phyloP scores from a whole-genome alignment of 1,140 invertebrate genomes.

The Ceratina calcarata region DNA sequence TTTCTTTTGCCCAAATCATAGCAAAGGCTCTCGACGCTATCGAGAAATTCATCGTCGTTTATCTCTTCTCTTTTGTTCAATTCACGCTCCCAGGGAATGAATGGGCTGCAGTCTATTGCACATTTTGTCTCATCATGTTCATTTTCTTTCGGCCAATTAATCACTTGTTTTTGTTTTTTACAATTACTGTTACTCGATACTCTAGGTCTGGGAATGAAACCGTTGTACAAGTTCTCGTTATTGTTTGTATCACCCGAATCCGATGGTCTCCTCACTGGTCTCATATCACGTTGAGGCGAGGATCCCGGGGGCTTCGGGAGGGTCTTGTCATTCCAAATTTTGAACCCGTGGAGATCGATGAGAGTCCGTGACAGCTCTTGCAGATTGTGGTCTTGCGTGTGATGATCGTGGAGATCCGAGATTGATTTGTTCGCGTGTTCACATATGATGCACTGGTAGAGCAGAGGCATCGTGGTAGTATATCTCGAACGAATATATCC shows the following conservation, averaged over 20 bases:
- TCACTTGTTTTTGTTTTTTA: not conserved
- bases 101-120: conserved; percentile 21
- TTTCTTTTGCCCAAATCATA: conserved; percentile 51
- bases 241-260: conserved; percentile 10
- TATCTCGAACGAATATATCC: not conserved
- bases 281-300: too few species aligned
- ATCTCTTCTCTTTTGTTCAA: conserved; percentile 60
- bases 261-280: too few species aligned
- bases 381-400: conserved; percentile 61
- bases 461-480: not conserved
- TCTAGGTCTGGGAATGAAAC: not conserved
- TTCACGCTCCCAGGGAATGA: conserved; percentile 54
- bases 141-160: not conserved
- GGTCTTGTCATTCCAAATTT: not conserved
- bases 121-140: conserved; percentile 12
- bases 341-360: conserved; percentile 63
- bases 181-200: not conserved
- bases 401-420: conserved; percentile 66
- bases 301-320: too few species aligned
- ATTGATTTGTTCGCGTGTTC: not conserved
- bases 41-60: conserved; percentile 57
- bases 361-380: conserved; percentile 69
- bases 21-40: conserved; percentile 54
- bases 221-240: conserved; percentile 10
- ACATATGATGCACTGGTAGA: conserved; percentile 59